These are phyloP conservation scores for Sycophila texana DNA, from an alignment of 2,888 invertebrate species.

Conservation along the genomic window DNA sequence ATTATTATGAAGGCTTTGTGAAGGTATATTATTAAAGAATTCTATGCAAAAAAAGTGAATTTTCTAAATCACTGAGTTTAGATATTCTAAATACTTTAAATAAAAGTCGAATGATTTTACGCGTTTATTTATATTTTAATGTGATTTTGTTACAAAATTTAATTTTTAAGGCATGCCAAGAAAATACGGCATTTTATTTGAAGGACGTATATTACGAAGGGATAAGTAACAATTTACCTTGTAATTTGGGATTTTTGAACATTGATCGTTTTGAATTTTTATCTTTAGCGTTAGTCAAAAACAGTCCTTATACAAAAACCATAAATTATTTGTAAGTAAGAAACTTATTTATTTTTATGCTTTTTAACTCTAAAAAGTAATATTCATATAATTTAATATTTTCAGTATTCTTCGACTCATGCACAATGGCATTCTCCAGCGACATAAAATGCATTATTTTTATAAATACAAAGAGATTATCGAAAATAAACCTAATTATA, in stretches of 20 bases:
- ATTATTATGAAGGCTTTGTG: conserved; percentile 11
- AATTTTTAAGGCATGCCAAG: conserved; percentile 14
- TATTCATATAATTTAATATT: background rate
- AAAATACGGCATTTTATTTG: conserved; percentile 11
- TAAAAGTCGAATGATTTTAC: no score
- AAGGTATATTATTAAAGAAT: background rate
- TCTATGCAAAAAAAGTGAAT: background rate
- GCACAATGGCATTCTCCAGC: conserved; percentile 8
- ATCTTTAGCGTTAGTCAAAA: conserved; percentile 13
- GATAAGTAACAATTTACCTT: background rate
- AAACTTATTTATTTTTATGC: background rate
- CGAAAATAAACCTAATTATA: background rate
- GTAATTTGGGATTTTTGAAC: background rate
- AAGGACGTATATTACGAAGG: conserved; percentile 1
- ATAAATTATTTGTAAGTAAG: conserved; percentile 30
- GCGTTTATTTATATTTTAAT: background rate
- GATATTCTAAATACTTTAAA: no score
- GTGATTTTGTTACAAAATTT: background rate
- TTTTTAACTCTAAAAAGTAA: background rate
- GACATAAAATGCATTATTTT: conserved; percentile 1
- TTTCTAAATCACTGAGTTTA: no score
- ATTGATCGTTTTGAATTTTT: background rate
- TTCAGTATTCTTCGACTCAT: conserved; percentile 16
- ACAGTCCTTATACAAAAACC: conserved; percentile 20
- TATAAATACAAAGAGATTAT: background rate